Evolutionary conservation across 1,140 invertebrate genomes (phyloP), one percentile per base, ranked within the genome.

Genomic region (Drosophila nebulosa): DNA sequence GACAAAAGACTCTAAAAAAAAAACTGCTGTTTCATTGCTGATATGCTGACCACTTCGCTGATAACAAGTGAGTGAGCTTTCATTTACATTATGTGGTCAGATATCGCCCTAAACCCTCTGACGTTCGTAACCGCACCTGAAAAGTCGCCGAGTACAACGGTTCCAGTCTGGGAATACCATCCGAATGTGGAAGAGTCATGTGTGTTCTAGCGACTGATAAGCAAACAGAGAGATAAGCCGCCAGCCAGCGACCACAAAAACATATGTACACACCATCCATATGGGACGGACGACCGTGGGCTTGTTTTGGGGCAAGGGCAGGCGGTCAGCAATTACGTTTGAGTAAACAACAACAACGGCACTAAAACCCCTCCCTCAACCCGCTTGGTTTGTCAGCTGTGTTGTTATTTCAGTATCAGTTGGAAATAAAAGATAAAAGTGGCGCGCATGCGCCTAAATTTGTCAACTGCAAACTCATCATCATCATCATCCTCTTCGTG

Each of bases 81-180:
- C 63, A 59, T 58, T 30, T 18, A 67, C 62, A 62, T 75, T 67
- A 9, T 46, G 59, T 12, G 52, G 52, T 55, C 10, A 32, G 52
- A 32, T 18, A 16, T 18, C 14, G 52, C 14, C 26, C 24, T 53
- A 24, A 46, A 16, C 14, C 14, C n/a, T n/a, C 22, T 24, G 7
- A 22, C 18, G 0, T 21, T 27, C 51, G 24, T 10, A 18, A 55
- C 52, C 52, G 52, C 52, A 55, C 26, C 52, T 30, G 26, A 55
- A 55, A 55, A 18, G 14, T 32, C 2, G 14, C 16, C 14, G 27
- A 32, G 24, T 55, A 30, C 52, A 55, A 30, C n/a, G 6, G 7
- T 42, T 73, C 60, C 59, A 64, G 79, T 69, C 60, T 75, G 79
- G 79, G 75, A 75, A 83, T 71, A 78, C 46, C 74, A 79, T 51